These are phyloP conservation scores for Corythucha ciliata DNA, from an alignment of 2,888 invertebrate species.

Conservation along the genomic window DNA sequence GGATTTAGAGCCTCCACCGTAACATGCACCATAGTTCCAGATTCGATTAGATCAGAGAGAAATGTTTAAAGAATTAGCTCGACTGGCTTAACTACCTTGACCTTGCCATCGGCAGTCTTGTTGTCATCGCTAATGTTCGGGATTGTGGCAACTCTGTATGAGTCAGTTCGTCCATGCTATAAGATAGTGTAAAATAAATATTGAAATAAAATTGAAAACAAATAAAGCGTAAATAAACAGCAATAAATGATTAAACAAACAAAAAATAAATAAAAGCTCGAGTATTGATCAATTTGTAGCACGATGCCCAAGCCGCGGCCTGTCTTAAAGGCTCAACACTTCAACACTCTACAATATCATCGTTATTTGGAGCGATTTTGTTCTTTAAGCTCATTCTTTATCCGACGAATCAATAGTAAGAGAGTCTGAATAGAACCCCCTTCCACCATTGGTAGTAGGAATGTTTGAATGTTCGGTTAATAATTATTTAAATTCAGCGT, in stretches of 20 bases:
- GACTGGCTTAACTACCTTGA: conserved; percentile 56
- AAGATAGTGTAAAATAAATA: conserved; percentile 19
- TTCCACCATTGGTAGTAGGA: too few species aligned
- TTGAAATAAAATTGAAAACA: conserved; percentile 14
- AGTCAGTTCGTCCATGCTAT: conserved; percentile 85
- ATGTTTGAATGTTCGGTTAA: too few species aligned
- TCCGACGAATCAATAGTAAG: too few species aligned
- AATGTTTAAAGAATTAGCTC: background rate
- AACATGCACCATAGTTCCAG: background rate
- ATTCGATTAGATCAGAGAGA: background rate
- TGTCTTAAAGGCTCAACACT: too few species aligned
- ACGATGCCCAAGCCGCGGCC: too few species aligned
- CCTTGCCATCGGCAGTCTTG: conserved; percentile 88
- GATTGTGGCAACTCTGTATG: conserved; percentile 94
- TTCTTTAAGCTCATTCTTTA: too few species aligned
- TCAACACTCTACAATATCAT: too few species aligned
- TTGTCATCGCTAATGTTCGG: conserved; percentile 87
- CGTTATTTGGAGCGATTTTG: too few species aligned
- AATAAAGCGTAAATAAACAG: conserved; percentile 13
- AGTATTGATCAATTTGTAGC: too few species aligned
- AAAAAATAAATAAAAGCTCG: background rate
- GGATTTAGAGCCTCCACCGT: background rate
- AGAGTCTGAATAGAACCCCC: too few species aligned
- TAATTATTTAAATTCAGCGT: too few species aligned
- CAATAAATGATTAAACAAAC: conserved; percentile 6